Percentiles rank a stretch among this genome's conserved stretches.
phyloP scores from a whole-genome alignment of 2,113 vertebrate species.

The Panthera leo region DNA sequence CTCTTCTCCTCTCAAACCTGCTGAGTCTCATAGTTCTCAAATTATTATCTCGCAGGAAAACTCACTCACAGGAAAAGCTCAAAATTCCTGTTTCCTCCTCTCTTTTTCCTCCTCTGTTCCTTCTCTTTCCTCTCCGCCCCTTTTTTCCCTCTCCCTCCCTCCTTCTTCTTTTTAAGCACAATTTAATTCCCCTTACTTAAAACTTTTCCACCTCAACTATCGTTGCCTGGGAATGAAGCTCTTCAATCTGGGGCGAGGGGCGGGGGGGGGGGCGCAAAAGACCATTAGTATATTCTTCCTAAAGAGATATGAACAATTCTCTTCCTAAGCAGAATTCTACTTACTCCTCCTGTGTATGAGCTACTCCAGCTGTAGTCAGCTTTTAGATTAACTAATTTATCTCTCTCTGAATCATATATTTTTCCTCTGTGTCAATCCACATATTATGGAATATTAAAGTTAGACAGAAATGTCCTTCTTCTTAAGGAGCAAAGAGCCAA shows the following conservation, averaged over 20 bases:
- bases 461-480: background rate
- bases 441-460: background rate
- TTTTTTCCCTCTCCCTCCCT: accelerated
- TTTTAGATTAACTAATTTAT: constrained; percentile 4
- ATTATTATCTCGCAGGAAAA: background rate
- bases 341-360: background rate
- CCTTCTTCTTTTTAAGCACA: background rate
- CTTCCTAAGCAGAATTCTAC: background rate
- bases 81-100: background rate
- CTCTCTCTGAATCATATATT: background rate
- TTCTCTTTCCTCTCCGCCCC: background rate
- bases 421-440: background rate
- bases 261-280: background rate
- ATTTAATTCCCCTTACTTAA: background rate
- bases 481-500: background rate
- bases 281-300: background rate
- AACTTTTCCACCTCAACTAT: background rate
- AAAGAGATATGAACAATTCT: background rate
- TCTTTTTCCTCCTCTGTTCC: background rate
- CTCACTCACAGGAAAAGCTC: background rate
- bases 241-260: background rate
- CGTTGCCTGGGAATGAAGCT: background rate
- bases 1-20: background rate
- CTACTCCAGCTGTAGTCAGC: background rate
- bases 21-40: background rate